A percentile compares a stretch with the other conserved stretches of the same genome.
These are phyloP conservation scores for Ptychoptera contaminata DNA, from an alignment of 2,888 invertebrate genomes.

Conservation along the genomic window DNA sequence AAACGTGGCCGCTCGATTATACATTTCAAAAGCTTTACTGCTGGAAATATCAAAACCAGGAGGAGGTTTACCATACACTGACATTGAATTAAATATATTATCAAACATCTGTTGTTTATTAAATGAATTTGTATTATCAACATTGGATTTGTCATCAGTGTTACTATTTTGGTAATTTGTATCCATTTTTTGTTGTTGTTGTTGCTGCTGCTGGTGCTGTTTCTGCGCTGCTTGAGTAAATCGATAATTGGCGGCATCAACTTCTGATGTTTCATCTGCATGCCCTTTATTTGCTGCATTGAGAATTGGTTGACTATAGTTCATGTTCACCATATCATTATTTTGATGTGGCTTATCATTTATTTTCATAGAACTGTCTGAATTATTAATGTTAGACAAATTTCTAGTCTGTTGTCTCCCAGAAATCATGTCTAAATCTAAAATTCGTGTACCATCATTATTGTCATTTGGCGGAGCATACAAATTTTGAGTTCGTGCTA, in stretches of 20 bases:
- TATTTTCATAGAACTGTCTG: no score
- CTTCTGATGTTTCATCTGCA: not conserved
- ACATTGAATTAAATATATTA: constrained; percentile 17
- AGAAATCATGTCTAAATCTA: no score
- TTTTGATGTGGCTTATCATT: no score
- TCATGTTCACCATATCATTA: no score
- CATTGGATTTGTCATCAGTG: not conserved
- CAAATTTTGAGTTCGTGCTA: no score
- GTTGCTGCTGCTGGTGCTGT: constrained; percentile 12
- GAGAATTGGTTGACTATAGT: no score
- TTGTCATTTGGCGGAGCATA: no score
- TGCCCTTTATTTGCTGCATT: not conserved
- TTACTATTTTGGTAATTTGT: not conserved
- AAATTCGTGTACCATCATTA: no score
- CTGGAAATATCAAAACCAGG: constrained; percentile 18
- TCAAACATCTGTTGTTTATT: constrained; percentile 14
- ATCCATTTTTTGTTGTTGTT: constrained; percentile 21
- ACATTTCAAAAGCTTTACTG: constrained; percentile 30
- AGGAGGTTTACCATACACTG: constrained; percentile 12
- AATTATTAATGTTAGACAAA: no score
- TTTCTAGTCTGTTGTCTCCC: no score
- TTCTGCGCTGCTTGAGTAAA: not conserved
- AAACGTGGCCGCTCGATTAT: constrained; percentile 29
- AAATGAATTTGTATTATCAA: not conserved
- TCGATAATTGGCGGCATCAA: not conserved